phyloP scores from a whole-genome alignment of 1,140 invertebrate genomes.

The Steinernema feltiae region DNA sequence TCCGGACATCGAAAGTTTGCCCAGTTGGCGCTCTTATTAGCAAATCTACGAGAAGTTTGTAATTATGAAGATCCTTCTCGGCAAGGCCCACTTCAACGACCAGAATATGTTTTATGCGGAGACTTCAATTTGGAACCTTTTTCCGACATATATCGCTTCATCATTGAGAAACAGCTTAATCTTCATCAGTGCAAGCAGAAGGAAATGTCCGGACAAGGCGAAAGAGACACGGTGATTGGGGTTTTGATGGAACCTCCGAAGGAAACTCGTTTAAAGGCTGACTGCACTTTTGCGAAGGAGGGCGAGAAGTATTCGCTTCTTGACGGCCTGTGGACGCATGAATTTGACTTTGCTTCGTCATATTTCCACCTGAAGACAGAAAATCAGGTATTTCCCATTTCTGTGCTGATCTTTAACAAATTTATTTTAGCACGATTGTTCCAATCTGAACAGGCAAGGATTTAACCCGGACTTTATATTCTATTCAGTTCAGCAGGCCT shows the following conservation, averaged over 20 bases:
- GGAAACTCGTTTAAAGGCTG: neutral
- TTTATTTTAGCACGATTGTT: neutral
- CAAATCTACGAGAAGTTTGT: constrained; percentile 20
- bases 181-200: neutral
- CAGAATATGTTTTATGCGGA: constrained; percentile 76
- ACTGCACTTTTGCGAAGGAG: neutral
- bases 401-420: neutral
- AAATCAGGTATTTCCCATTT: neutral
- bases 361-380: neutral
- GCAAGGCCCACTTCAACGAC: constrained; percentile 59
- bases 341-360: neutral
- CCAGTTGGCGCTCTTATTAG: constrained; percentile 62
- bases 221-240: neutral
- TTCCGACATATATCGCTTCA: constrained; percentile 65
- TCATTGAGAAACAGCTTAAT: constrained; percentile 19
- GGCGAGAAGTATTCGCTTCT: neutral
- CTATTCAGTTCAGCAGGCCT: neutral
- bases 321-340: neutral
- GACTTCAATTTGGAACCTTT: constrained; percentile 78
- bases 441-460: neutral
- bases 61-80: neutral
- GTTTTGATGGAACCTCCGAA: neutral
- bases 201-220: constrained; percentile 2
- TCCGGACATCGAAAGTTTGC: constrained; percentile 79
- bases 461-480: neutral